A percentile compares a stretch with the other conserved stretches of the same genome.
Evolutionary conservation across 1,140 invertebrate genomes (phyloP).

Genomic region (Sycophaga agraensis): DNA sequence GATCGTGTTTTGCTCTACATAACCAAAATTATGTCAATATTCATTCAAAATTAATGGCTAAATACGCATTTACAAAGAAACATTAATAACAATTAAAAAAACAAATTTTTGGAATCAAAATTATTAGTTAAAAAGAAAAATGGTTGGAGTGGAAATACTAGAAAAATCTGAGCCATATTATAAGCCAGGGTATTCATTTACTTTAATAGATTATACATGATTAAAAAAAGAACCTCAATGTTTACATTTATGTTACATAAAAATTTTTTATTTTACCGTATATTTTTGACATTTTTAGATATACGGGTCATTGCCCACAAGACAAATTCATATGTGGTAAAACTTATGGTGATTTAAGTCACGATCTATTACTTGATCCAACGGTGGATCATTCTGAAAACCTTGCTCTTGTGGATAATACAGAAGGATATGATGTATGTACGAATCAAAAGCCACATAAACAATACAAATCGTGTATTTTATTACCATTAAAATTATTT

Average conservation of each 20-base stretch:
- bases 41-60: slow-evolving; percentile 22
- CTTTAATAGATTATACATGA: background rate
- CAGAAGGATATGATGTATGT: slow-evolving; percentile 62
- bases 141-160: slow-evolving; percentile 45
- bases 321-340: slow-evolving; percentile 70
- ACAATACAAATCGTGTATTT: too few relatives aligned
- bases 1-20: too few relatives aligned
- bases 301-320: slow-evolving; percentile 73
- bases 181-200: slow-evolving; percentile 59
- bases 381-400: slow-evolving; percentile 68
- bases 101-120: slow-evolving; percentile 19
- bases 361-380: slow-evolving; percentile 72
- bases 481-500: background rate
- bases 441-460: too few relatives aligned
- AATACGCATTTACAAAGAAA: background rate
- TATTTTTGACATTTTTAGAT: slow-evolving; percentile 53
- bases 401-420: slow-evolving; percentile 66
- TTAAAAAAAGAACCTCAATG: background rate
- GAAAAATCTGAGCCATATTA: slow-evolving; percentile 60
- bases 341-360: slow-evolving; percentile 69
- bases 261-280: background rate
- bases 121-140: slow-evolving; percentile 27
- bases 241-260: background rate
- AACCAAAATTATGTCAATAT: too few relatives aligned
- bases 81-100: too few relatives aligned